Evolutionary conservation across 2,113 vertebrate species (phyloP).

Genomic region (Spilogale gracilis): DNA sequence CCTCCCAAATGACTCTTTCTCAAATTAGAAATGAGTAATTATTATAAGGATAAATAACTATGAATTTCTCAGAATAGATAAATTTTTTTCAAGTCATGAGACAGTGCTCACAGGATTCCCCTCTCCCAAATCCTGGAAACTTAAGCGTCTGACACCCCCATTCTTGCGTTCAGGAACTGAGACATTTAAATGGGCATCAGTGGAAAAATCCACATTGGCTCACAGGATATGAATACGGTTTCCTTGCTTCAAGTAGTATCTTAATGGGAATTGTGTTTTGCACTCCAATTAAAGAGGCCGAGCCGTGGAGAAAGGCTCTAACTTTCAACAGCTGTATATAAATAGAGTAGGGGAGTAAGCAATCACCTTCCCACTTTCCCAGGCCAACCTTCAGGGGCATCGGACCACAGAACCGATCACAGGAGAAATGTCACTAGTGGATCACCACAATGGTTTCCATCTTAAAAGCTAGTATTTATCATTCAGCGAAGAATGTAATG

Average conservation of each 20-base stretch:
- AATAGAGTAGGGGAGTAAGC: conserved; percentile 65
- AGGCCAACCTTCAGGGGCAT: conserved; percentile 39
- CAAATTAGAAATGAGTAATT: conserved; percentile 86
- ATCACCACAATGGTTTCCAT: background rate
- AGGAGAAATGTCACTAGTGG: background rate
- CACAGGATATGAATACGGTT: conserved; percentile 86
- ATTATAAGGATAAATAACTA: conserved; percentile 84
- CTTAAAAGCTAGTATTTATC: conserved; percentile 34
- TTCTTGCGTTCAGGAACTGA: conserved; percentile 81
- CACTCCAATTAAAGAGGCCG: conserved; percentile 62
- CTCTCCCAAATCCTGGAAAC: conserved; percentile 84
- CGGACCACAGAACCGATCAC: background rate
- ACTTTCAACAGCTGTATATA: conserved; percentile 78
- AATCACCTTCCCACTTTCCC: conserved; percentile 21
- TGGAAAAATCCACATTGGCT: conserved; percentile 86
- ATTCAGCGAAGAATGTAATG: background rate
- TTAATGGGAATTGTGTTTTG: conserved; percentile 84
- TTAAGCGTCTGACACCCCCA: conserved; percentile 73
- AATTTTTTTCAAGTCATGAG: conserved; percentile 83
- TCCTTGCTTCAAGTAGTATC: conserved; percentile 80
- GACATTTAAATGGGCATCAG: conserved; percentile 73
- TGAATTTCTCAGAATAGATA: conserved; percentile 87
- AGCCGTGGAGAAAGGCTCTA: conserved; percentile 73
- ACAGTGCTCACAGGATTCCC: conserved; percentile 83
- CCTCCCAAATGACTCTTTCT: conserved; percentile 82